Percentiles rank a stretch among this genome's conserved stretches.
Evolutionary conservation across 2,888 invertebrate genomes (phyloP).

Genomic region (Ochropleura leucogaster): DNA sequence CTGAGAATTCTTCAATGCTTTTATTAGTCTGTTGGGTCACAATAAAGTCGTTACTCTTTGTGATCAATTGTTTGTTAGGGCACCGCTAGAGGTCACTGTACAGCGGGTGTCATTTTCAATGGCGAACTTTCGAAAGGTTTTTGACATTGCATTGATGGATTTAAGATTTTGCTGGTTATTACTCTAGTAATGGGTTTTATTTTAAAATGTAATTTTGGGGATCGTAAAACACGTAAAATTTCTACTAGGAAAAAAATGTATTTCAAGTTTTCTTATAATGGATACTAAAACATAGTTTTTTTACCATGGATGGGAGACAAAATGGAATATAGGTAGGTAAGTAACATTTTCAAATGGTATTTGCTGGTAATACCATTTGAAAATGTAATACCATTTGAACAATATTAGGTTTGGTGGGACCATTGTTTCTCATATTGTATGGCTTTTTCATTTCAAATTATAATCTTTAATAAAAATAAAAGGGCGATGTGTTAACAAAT

Average conservation of each 20-base stretch:
- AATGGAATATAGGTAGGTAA: too few relatives aligned
- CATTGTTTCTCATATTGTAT: too few relatives aligned
- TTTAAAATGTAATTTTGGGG: not conserved
- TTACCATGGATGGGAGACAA: not conserved
- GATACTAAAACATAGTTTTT: not conserved
- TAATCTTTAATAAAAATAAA: too few relatives aligned
- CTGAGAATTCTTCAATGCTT: conserved; percentile 46
- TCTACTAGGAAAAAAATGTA: not conserved
- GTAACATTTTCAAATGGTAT: too few relatives aligned
- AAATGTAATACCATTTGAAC: too few relatives aligned
- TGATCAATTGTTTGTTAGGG: conserved; percentile 51
- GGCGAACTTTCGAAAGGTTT: not conserved
- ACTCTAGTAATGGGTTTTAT: not conserved
- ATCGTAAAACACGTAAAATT: not conserved
- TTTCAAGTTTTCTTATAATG: too few relatives aligned
- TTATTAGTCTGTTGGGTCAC: conserved; percentile 48
- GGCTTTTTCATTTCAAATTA: too few relatives aligned
- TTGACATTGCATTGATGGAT: not conserved
- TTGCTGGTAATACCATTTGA: too few relatives aligned
- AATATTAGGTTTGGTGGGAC: too few relatives aligned
- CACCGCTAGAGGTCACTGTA: conserved; percentile 30
- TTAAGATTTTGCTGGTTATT: too few relatives aligned
- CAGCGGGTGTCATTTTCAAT: conserved; percentile 23
- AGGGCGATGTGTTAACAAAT: too few relatives aligned
- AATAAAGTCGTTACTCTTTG: conserved; percentile 30